These are phyloP conservation scores for Gymnobelideus leadbeateri DNA, from an alignment of 2,113 vertebrate species.

Conservation along the genomic window DNA sequence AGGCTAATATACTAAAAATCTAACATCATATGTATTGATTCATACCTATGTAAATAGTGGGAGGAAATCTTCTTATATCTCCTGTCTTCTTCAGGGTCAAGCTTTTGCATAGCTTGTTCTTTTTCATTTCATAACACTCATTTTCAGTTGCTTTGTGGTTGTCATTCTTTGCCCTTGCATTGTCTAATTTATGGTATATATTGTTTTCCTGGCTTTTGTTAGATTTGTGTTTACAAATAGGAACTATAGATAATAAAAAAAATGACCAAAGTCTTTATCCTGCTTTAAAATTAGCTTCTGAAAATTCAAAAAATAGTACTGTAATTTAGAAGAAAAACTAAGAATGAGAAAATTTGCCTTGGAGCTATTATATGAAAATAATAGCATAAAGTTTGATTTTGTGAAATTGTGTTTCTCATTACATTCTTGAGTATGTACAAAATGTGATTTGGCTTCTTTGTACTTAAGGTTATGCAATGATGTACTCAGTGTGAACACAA, in stretches of 20 bases:
- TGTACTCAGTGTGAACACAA: background rate
- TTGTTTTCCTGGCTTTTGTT: background rate
- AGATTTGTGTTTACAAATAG: conserved; percentile 15
- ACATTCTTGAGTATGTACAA: background rate
- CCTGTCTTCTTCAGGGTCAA: background rate
- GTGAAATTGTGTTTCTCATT: background rate
- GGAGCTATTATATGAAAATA: conserved; percentile 12
- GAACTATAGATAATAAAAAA: conserved; percentile 20
- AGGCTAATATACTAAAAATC: background rate
- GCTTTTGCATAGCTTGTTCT: background rate
- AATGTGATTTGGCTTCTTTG: conserved; percentile 44
- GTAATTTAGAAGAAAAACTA: conserved; percentile 40
- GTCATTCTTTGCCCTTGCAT: background rate
- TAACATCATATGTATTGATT: background rate
- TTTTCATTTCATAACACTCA: background rate
- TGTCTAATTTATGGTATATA: background rate
- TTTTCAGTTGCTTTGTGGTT: background rate
- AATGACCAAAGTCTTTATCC: background rate
- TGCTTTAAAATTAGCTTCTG: conserved; percentile 52
- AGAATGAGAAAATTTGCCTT: background rate
- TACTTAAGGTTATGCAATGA: conserved; percentile 53
- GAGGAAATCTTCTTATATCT: background rate
- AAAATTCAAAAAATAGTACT: conserved; percentile 15
- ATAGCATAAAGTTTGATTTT: conserved; percentile 33
- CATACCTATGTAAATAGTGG: background rate